Evolutionary conservation across 2,797 vertebrate species (phyloP).

Genomic region (Siniperca obscura): DNA sequence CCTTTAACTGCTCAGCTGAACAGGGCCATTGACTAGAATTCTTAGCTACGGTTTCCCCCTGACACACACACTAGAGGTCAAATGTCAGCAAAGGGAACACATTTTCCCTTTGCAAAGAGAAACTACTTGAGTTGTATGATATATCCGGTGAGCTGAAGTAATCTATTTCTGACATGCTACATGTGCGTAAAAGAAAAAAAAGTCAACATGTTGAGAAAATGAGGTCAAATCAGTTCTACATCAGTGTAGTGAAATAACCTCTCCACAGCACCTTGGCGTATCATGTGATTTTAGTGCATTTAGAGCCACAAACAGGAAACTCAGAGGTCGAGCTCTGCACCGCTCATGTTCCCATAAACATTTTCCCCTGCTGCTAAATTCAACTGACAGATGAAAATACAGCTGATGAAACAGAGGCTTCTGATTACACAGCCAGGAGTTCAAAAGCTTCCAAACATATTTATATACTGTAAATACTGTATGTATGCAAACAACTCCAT

Average conservation of each 20-base stretch:
- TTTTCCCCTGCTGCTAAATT: constrained; percentile 56
- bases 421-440: background rate
- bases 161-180: constrained; percentile 59
- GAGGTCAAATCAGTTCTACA: constrained; percentile 59
- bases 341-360: constrained; percentile 49
- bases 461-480: background rate
- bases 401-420: constrained; percentile 15
- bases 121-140: constrained; percentile 27
- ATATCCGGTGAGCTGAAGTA: constrained; percentile 37
- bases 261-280: constrained; percentile 28
- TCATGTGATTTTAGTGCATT: constrained; percentile 62
- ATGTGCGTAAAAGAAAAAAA: constrained; percentile 8
- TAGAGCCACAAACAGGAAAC: constrained; percentile 80
- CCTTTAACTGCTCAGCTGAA: constrained; percentile 1
- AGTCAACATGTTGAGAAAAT: constrained; percentile 36
- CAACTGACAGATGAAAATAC: constrained; percentile 22
- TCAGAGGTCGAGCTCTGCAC: constrained; percentile 48
- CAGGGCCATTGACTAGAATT: constrained; percentile 9
- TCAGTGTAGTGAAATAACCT: constrained; percentile 60
- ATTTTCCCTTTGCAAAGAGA: constrained; percentile 47
- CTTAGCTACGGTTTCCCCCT: background rate
- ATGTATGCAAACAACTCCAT: too few species aligned
- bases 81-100: constrained; percentile 14
- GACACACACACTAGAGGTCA: background rate
- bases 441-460: background rate